Evolutionary conservation across 1,140 invertebrate species (phyloP).

Genomic region (Globodera rostochiensis): DNA sequence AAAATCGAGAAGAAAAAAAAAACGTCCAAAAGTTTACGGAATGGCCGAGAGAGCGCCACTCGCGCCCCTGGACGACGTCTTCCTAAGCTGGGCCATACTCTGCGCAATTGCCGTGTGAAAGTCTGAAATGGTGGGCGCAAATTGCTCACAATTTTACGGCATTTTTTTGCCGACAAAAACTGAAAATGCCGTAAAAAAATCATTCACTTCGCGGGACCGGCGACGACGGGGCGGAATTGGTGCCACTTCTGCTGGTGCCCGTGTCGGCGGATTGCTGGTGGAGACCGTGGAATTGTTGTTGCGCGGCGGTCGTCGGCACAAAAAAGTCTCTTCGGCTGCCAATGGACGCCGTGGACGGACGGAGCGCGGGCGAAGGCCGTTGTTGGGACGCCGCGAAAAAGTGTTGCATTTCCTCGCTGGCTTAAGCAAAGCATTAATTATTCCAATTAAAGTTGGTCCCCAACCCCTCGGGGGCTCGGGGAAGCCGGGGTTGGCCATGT

Average conservation of each 20-base stretch:
- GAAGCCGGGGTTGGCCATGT: too few relatives aligned
- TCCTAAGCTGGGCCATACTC: slow-evolving; percentile 47
- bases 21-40: slow-evolving; percentile 4
- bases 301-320: background rate
- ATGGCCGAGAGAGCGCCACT: background rate
- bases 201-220: slow-evolving; percentile 45
- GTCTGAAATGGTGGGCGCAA: slow-evolving; percentile 30
- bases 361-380: background rate
- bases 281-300: background rate
- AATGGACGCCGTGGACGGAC: background rate
- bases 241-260: background rate
- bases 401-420: slow-evolving; percentile 46
- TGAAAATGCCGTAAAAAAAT: background rate
- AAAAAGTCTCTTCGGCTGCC: background rate
- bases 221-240: slow-evolving; percentile 44
- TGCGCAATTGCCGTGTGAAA: slow-evolving; percentile 54
- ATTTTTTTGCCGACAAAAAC: background rate
- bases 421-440: slow-evolving; percentile 23
- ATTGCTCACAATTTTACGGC: background rate
- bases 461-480: background rate
- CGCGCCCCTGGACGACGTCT: slow-evolving; percentile 26
- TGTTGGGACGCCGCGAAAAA: slow-evolving; percentile 22
- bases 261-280: background rate
- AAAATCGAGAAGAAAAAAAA: background rate
- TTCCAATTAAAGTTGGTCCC: background rate